Evolutionary conservation across 53 echinoderm and acorn worm genomes (phyloP).

Genomic region (Temnopleurus reevesii): DNA sequence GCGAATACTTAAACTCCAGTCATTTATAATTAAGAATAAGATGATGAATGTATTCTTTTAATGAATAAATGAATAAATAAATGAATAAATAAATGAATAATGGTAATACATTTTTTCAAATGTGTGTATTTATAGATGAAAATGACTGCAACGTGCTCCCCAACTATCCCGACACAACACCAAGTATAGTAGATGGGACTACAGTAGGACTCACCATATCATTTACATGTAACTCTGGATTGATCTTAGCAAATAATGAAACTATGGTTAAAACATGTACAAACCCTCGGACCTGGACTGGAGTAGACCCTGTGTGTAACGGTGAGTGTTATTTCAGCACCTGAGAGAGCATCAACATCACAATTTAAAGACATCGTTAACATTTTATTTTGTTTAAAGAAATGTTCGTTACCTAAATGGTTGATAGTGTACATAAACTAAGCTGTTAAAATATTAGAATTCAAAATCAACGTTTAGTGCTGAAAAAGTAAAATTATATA

Average conservation of each 20-base stretch:
- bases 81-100: too few species aligned
- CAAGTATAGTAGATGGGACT: conserved; percentile 30
- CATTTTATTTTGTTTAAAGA: too few species aligned
- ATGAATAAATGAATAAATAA: neutral
- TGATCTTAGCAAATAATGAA: neutral
- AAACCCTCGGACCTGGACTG: conserved; percentile 33
- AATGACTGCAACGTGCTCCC: conserved; percentile 43
- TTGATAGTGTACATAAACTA: too few species aligned
- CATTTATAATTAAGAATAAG: too few species aligned
- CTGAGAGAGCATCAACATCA: neutral
- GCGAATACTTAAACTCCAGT: too few species aligned
- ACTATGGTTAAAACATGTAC: conserved; percentile 54
- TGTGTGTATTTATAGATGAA: neutral
- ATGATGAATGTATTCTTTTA: too few species aligned
- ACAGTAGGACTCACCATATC: conserved; percentile 43
- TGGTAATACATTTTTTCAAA: too few species aligned
- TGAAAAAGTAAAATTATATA: too few species aligned
- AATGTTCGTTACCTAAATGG: too few species aligned
- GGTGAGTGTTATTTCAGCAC: neutral
- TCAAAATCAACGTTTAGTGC: too few species aligned
- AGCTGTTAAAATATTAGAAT: too few species aligned
- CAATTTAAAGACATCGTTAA: too few species aligned
- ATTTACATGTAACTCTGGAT: conserved; percentile 58
- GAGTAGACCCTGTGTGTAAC: conserved; percentile 61
- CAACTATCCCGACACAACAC: conserved; percentile 11